Evolutionary conservation across 1,140 invertebrate genomes (phyloP).

Genomic region (Brachionus rubens): DNA sequence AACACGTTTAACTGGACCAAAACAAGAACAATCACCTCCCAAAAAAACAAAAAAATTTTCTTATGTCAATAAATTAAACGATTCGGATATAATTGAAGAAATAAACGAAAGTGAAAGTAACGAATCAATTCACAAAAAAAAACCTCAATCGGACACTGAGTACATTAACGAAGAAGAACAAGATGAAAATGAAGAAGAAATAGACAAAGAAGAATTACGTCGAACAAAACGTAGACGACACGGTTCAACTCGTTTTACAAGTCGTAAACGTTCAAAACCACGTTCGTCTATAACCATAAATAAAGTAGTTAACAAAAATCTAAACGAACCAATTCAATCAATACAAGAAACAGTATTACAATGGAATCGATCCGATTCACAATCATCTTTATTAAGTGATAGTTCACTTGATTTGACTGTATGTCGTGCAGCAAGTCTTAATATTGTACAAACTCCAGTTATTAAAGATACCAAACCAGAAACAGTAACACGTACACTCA

Average conservation of each 20-base stretch:
- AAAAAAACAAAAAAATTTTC: neutral
- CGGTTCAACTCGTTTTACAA: too few species aligned
- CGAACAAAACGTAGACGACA: neutral
- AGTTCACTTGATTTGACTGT: neutral
- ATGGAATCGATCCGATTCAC: neutral
- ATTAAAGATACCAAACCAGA: too few species aligned
- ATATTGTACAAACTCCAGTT: too few species aligned
- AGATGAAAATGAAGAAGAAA: neutral
- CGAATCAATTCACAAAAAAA: neutral
- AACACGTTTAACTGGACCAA: neutral
- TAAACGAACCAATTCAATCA: too few species aligned
- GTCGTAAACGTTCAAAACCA: too few species aligned
- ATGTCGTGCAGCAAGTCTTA: conserved; percentile 1
- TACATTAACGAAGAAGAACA: neutral
- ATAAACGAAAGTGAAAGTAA: neutral
- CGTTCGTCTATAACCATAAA: too few species aligned
- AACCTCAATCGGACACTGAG: neutral
- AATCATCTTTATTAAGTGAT: neutral
- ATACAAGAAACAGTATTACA: neutral
- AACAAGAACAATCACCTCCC: neutral
- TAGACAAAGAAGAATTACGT: neutral
- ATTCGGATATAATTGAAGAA: too few species aligned
- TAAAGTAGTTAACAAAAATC: too few species aligned
- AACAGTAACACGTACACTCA: too few species aligned
- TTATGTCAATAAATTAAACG: neutral